These are phyloP conservation scores for Plusia festucae DNA, from an alignment of 2,888 invertebrate genomes.

Conservation along the genomic window DNA sequence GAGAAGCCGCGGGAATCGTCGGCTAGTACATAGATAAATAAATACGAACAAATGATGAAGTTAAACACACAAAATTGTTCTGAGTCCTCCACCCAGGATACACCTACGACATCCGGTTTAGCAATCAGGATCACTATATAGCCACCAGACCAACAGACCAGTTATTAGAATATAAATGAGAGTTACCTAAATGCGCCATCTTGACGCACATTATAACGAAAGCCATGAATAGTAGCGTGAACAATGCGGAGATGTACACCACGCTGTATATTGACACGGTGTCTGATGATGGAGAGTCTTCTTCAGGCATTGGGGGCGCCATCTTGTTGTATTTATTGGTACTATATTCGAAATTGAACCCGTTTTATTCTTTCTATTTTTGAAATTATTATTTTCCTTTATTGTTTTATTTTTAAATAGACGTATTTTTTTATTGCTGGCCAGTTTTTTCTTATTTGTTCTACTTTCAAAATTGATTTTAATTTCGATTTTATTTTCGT, in stretches of 20 bases:
- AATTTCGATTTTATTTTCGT: background rate
- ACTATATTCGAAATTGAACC: background rate
- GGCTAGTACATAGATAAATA: too few species aligned
- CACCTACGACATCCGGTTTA: too few species aligned
- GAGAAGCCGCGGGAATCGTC: too few species aligned
- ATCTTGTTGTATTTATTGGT: slow-evolving; percentile 22
- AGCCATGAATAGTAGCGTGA: slow-evolving; percentile 69
- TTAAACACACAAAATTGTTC: too few species aligned
- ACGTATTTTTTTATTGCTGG: background rate
- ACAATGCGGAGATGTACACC: slow-evolving; percentile 57
- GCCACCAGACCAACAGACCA: too few species aligned
- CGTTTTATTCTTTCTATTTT: slow-evolving; percentile 17
- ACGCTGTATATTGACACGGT: slow-evolving; percentile 40
- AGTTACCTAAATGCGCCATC: slow-evolving; percentile 67
- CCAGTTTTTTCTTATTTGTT: background rate
- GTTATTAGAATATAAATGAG: slow-evolving; percentile 28
- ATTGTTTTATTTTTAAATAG: background rate
- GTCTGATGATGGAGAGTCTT: slow-evolving; percentile 8
- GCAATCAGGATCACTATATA: too few species aligned
- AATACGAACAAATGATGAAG: too few species aligned
- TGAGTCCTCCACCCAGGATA: too few species aligned
- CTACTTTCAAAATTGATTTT: background rate
- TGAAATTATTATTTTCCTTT: background rate
- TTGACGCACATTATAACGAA: slow-evolving; percentile 76
- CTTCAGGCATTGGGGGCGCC: slow-evolving; percentile 40